phyloP scores from a whole-genome alignment of 2,888 invertebrate species.

The Hedychridium roseum region DNA sequence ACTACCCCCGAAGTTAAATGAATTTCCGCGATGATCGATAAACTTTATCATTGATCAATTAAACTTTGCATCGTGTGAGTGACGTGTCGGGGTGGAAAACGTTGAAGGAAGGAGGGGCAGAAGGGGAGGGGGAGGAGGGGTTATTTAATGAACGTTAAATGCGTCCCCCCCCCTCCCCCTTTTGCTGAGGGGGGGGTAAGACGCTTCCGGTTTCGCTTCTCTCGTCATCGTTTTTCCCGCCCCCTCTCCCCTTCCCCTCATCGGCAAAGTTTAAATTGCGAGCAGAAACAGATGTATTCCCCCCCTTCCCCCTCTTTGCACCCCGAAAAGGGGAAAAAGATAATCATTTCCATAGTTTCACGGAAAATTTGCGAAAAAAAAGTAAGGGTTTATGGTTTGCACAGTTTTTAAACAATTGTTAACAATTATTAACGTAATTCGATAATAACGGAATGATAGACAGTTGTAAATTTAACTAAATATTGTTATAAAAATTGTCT shows the following conservation, averaged over 20 bases:
- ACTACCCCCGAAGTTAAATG: conserved; percentile 62
- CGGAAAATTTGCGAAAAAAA: no score
- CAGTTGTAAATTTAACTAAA: no score
- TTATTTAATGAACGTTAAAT: conserved; percentile 62
- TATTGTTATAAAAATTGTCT: no score
- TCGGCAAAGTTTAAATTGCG: neutral
- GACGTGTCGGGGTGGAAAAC: conserved; percentile 40
- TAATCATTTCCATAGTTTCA: neutral
- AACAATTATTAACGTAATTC: no score
- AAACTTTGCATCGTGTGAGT: conserved; percentile 64
- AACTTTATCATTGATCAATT: conserved; percentile 65
- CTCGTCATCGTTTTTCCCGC: conserved; percentile 20
- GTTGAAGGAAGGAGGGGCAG: conserved; percentile 27
- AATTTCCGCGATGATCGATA: conserved; percentile 65
- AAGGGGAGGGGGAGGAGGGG: conserved; percentile 43
- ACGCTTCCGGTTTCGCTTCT: neutral
- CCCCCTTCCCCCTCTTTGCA: conserved; percentile 12
- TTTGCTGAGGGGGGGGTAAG: no score
- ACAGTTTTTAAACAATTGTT: no score
- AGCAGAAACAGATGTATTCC: neutral
- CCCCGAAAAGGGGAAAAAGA: conserved; percentile 15
- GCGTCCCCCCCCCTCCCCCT: conserved; percentile 41
- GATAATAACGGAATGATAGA: no score
- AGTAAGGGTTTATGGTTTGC: no score
- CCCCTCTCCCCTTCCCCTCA: conserved; percentile 4